A percentile compares a stretch with the other conserved stretches of the same genome.
Evolutionary conservation across 2,888 invertebrate species (phyloP).

Genomic region (Agrotis puta): DNA sequence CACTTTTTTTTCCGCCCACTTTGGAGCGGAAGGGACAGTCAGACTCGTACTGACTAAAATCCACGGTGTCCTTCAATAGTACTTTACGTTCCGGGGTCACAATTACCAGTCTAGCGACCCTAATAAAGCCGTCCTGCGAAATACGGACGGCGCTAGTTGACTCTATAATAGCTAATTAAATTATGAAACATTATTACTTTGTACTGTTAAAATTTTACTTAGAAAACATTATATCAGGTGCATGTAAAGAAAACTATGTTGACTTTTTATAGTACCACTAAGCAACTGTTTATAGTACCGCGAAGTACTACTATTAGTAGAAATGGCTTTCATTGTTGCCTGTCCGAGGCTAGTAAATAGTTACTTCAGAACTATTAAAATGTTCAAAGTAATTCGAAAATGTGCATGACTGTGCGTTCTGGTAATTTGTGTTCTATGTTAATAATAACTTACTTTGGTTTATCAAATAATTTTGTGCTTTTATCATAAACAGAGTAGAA

Average conservation of each 20-base stretch:
- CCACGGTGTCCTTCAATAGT: too few species aligned
- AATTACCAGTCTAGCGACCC: too few species aligned
- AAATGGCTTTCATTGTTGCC: slow-evolving; percentile 64
- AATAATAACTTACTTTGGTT: background rate
- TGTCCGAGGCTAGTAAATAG: slow-evolving; percentile 38
- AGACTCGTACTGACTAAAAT: too few species aligned
- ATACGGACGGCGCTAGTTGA: too few species aligned
- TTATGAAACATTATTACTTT: too few species aligned
- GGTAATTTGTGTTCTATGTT: slow-evolving; percentile 15
- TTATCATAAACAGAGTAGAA: background rate
- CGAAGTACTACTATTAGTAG: slow-evolving; percentile 54
- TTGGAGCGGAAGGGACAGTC: too few species aligned
- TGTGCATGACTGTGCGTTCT: slow-evolving; percentile 35
- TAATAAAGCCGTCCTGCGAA: too few species aligned
- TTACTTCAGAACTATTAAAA: slow-evolving; percentile 59
- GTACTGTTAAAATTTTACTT: background rate
- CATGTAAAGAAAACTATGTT: slow-evolving; percentile 45
- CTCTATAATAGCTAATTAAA: background rate
- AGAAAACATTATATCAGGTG: slow-evolving; percentile 40
- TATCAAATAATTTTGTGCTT: background rate
- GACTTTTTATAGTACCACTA: slow-evolving; percentile 56
- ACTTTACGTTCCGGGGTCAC: too few species aligned
- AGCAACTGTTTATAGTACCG: slow-evolving; percentile 62
- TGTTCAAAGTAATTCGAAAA: slow-evolving; percentile 55
- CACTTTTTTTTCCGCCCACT: too few species aligned